phyloP scores from a whole-genome alignment of 2,797 vertebrate genomes.

The Rhodeus uyekii region DNA sequence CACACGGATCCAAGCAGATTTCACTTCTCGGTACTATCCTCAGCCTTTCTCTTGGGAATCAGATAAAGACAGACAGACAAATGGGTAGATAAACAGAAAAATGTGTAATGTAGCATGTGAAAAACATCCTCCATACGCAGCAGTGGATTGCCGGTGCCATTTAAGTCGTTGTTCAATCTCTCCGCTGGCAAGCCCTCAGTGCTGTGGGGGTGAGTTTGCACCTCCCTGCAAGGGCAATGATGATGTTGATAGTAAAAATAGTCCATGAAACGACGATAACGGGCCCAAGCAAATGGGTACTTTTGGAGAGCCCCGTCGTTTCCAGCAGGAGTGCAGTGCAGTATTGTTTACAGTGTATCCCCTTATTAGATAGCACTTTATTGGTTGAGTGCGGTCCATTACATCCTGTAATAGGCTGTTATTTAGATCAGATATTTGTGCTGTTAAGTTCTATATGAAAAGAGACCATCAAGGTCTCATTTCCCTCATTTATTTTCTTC shows the following conservation, averaged over 20 bases:
- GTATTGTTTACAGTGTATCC: slow-evolving; percentile 56
- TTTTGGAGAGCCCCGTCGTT: too few relatives aligned
- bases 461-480: slow-evolving; percentile 6
- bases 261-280: slow-evolving; percentile 6
- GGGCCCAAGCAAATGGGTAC: slow-evolving; percentile 41
- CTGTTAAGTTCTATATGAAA: slow-evolving; percentile 59
- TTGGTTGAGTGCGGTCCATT: slow-evolving; percentile 73
- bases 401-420: slow-evolving; percentile 71
- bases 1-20: slow-evolving; percentile 86
- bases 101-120: slow-evolving; percentile 11
- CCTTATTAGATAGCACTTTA: slow-evolving; percentile 75
- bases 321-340: neutral
- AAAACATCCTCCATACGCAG: neutral
- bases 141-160: neutral
- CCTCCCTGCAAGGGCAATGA: slow-evolving; percentile 5
- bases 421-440: slow-evolving; percentile 63
- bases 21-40: slow-evolving; percentile 83
- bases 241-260: slow-evolving; percentile 28
- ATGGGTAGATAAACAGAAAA: neutral
- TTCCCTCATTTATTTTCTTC: neutral
- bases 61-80: neutral
- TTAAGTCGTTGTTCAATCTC: neutral
- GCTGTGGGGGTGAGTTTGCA: neutral
- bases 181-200: neutral
- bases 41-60: neutral